A percentile compares a stretch with the other conserved stretches of the same genome.
These are phyloP conservation scores for Eriocheir sinensis DNA, from an alignment of 1,140 invertebrate species.

Conservation along the genomic window DNA sequence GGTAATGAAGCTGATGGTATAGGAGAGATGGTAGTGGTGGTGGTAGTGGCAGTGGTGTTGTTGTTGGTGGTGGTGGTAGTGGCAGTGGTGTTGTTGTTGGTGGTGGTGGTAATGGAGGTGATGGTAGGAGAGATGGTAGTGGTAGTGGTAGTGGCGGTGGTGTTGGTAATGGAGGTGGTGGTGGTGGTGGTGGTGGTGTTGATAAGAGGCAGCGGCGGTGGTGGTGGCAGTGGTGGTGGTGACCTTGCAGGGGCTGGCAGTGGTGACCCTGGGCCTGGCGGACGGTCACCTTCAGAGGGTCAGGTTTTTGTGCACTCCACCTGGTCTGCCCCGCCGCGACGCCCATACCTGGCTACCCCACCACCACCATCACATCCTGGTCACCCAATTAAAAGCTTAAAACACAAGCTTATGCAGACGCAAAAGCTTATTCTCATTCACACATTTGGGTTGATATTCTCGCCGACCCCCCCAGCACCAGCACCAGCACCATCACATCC, in stretches of 20 bases:
- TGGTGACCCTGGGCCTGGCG: constrained; percentile 54
- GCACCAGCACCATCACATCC: not conserved
- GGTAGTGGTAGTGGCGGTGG: not conserved
- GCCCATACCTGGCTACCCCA: constrained; percentile 6
- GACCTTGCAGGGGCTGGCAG: constrained; percentile 48
- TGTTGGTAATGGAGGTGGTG: not conserved
- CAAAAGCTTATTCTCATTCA: too few species aligned
- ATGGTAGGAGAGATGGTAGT: not conserved
- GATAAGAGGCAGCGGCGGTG: not conserved
- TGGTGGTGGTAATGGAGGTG: not conserved
- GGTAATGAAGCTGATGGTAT: not conserved
- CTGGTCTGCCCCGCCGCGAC: constrained; percentile 32
- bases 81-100: not conserved
- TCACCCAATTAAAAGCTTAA: constrained; percentile 24
- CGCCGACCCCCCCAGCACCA: too few species aligned
- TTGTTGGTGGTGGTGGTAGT: too few species aligned
- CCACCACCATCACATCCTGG: not conserved
- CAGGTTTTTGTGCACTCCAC: constrained; percentile 61
- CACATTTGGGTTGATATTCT: too few species aligned
- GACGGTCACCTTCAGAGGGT: constrained; percentile 57
- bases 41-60: too few species aligned
- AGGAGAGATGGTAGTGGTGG: not conserved
- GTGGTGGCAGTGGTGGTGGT: constrained; percentile 44
- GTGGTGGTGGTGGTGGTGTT: not conserved
- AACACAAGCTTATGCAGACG: not conserved